phyloP scores from a whole-genome alignment of 2,797 vertebrate genomes.

The Cetoscarus ocellatus region DNA sequence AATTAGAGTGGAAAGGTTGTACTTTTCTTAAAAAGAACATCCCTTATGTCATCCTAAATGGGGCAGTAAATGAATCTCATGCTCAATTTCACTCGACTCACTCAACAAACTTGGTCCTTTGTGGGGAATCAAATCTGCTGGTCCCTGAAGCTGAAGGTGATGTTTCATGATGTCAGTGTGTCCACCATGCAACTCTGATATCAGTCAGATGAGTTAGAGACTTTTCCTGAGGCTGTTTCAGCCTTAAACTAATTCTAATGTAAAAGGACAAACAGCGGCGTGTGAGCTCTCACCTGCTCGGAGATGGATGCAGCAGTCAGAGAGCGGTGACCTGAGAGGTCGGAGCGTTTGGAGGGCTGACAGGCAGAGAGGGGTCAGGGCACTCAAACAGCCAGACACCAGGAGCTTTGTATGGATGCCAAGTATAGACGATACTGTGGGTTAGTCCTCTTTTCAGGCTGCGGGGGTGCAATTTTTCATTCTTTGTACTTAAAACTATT shows the following conservation, averaged over 20 bases:
- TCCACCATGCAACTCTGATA: too few relatives aligned
- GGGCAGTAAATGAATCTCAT: too few relatives aligned
- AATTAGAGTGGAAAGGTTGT: too few relatives aligned
- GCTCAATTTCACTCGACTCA: too few relatives aligned
- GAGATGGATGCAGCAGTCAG: constrained; percentile 38
- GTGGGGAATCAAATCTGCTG: too few relatives aligned
- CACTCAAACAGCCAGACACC: constrained; percentile 31
- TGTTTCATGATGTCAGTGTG: too few relatives aligned
- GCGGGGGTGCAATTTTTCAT: not conserved
- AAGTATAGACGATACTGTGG: constrained; percentile 1
- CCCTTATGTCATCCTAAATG: too few relatives aligned
- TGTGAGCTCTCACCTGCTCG: constrained; percentile 51
- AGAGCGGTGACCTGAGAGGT: constrained; percentile 53
- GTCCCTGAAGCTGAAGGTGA: too few relatives aligned
- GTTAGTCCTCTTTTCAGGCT: constrained; percentile 11
- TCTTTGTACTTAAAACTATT: not conserved
- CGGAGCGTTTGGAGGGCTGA: constrained; percentile 33
- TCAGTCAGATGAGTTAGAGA: too few relatives aligned
- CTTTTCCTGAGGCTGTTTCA: not conserved
- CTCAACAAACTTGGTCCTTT: too few relatives aligned
- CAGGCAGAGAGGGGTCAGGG: constrained; percentile 52
- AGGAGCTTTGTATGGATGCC: constrained; percentile 20
- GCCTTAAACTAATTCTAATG: not conserved
- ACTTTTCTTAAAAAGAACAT: too few relatives aligned
- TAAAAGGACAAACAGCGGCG: not conserved